phyloP scores from a whole-genome alignment of 2,888 invertebrate genomes.

The Cephus rjabovi region DNA sequence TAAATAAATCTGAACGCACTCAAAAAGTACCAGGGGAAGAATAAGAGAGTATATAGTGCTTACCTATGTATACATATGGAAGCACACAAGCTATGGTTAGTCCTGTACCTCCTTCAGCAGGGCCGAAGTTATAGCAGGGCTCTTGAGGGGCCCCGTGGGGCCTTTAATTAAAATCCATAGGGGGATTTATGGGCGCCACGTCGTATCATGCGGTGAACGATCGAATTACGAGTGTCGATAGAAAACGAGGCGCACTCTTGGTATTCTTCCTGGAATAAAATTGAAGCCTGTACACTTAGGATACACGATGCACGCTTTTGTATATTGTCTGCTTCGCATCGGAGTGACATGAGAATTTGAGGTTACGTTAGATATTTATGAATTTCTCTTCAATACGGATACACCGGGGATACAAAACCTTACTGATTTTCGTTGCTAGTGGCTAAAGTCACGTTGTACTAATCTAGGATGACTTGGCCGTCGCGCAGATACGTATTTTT shows the following conservation, averaged over 20 bases:
- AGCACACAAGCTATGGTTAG: background rate
- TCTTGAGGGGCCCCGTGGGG: background rate
- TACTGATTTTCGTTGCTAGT: background rate
- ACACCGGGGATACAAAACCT: background rate
- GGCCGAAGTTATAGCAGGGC: background rate
- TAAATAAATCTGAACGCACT: background rate
- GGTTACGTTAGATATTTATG: background rate
- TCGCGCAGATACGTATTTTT: background rate
- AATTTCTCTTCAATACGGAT: background rate
- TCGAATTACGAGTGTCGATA: background rate
- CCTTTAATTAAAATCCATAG: background rate
- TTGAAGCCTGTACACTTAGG: background rate
- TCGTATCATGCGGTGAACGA: background rate
- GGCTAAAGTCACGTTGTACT: background rate
- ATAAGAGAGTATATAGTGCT: background rate
- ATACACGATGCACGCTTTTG: background rate
- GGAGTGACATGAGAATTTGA: background rate
- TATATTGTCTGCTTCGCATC: background rate
- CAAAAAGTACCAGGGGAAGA: background rate
- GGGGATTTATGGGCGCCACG: background rate
- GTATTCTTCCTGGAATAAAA: background rate
- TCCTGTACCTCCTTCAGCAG: background rate
- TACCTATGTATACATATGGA: background rate
- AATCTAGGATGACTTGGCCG: background rate
- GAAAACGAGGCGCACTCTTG: background rate